Evolutionary conservation across 2,888 invertebrate species (phyloP).

Genomic region (Agrochola lota): DNA sequence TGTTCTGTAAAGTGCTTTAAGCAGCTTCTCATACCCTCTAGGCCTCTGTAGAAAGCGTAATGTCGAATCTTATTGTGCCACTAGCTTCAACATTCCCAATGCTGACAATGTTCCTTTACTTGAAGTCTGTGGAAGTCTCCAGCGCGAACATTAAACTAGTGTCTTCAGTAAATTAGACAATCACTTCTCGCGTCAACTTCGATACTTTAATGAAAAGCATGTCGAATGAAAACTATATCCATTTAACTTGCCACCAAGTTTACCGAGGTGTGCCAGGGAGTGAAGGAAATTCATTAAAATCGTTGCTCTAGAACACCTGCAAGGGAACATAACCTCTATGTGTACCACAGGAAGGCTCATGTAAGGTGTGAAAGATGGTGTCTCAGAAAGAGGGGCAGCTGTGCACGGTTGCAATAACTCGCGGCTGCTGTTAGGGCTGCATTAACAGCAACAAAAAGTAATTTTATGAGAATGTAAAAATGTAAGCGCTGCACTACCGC

Average conservation of each 20-base stretch:
- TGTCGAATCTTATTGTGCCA: neutral
- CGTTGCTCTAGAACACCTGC: slow-evolving; percentile 26
- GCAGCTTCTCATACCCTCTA: neutral
- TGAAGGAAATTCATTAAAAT: slow-evolving; percentile 65
- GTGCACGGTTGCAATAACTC: slow-evolving; percentile 47
- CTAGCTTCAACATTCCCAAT: neutral
- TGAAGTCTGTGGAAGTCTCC: neutral
- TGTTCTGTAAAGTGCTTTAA: neutral
- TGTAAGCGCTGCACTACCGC: neutral
- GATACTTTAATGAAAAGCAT: slow-evolving; percentile 54
- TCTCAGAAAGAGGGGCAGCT: slow-evolving; percentile 33
- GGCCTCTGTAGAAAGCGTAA: no score
- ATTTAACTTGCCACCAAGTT: slow-evolving; percentile 67
- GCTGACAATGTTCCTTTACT: neutral
- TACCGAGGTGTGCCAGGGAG: slow-evolving; percentile 34
- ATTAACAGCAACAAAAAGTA: slow-evolving; percentile 36
- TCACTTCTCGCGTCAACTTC: slow-evolving; percentile 52
- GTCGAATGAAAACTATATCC: slow-evolving; percentile 66
- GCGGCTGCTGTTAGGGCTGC: slow-evolving; percentile 43
- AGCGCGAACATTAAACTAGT: slow-evolving; percentile 10
- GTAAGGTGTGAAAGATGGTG: neutral
- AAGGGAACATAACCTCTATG: slow-evolving; percentile 43
- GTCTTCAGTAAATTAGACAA: slow-evolving; percentile 44
- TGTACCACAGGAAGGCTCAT: slow-evolving; percentile 37
- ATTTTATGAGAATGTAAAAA: slow-evolving; percentile 33